Conservation (phyloP, 1,140 invertebrate genomes). For the Aphaenogaster rudis region DNA sequence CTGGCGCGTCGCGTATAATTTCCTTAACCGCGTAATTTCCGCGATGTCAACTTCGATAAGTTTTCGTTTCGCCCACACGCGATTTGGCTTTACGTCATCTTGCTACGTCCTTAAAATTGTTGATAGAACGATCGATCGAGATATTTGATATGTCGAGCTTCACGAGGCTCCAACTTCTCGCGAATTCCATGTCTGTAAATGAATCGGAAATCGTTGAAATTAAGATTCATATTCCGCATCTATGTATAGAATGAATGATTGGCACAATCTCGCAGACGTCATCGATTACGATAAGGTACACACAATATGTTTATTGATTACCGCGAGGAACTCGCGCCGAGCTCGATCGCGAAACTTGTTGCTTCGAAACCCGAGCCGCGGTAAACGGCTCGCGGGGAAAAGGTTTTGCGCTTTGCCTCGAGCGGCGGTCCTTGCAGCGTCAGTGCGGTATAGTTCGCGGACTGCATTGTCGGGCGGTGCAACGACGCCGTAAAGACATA, state of each 20-base stretch:
- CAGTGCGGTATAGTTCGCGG: conserved; percentile 24
- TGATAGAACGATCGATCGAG: too few species aligned
- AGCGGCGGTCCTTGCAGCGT: conserved; percentile 38
- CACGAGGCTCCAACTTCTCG: not conserved
- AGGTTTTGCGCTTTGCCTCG: conserved; percentile 49
- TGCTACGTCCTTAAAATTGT: not conserved
- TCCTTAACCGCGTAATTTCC: conserved; percentile 16
- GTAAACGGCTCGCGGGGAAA: conserved; percentile 39
- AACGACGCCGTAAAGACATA: conserved; percentile 59
- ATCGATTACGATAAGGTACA: conserved; percentile 2
- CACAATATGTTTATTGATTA: conserved; percentile 32
- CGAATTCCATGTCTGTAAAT: not conserved
- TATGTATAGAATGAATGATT: not conserved
- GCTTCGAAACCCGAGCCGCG: conserved; percentile 54
- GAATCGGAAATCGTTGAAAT: not conserved
- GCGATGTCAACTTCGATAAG: not conserved
- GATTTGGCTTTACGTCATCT: not conserved
- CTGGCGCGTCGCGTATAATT: conserved; percentile 38
- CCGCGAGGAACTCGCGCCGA: conserved; percentile 25
- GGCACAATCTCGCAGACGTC: not conserved
- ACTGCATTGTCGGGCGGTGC: conserved; percentile 50
- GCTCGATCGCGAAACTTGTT: conserved; percentile 66
- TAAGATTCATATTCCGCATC: not conserved
- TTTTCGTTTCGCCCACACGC: not conserved
- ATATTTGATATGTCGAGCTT: not conserved